phyloP scores from a whole-genome alignment of 1,140 invertebrate species.

The Pseudoatta argentina region DNA sequence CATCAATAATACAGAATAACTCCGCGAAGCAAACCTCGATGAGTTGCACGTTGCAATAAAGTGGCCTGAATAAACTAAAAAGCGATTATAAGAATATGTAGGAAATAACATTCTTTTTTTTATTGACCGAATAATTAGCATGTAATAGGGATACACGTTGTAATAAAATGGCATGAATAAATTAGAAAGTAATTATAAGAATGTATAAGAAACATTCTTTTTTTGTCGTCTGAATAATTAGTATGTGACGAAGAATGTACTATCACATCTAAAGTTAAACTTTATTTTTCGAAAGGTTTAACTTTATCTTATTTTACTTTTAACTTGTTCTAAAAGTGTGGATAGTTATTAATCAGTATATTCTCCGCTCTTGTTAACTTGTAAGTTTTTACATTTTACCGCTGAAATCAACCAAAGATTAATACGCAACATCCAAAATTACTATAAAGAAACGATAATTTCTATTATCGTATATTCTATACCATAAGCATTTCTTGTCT shows the following conservation, averaged over 20 bases:
- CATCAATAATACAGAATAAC: slow-evolving; percentile 34
- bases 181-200: background rate
- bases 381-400: background rate
- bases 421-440: background rate
- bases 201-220: slow-evolving; percentile 7
- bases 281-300: background rate
- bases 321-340: slow-evolving; percentile 14
- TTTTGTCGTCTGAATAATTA: slow-evolving; percentile 4
- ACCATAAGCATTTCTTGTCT: background rate
- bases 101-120: background rate
- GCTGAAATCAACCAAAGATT: slow-evolving; percentile 8
- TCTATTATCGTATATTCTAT: too few species aligned
- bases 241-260: background rate
- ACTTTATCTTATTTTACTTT: slow-evolving; percentile 33
- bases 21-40: slow-evolving; percentile 56
- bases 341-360: slow-evolving; percentile 29
- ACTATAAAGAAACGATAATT: slow-evolving; percentile 9
- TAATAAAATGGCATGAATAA: slow-evolving; percentile 37
- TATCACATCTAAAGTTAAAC: background rate
- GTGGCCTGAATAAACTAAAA: slow-evolving; percentile 42
- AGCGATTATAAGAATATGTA: slow-evolving; percentile 2
- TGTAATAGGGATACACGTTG: background rate
- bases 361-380: slow-evolving; percentile 18
- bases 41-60: slow-evolving; percentile 13
- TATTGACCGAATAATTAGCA: background rate